Percentiles rank a stretch among this genome's conserved stretches.
Conservation (phyloP, 2,113 vertebrate genomes). For the Rynchops niger region DNA sequence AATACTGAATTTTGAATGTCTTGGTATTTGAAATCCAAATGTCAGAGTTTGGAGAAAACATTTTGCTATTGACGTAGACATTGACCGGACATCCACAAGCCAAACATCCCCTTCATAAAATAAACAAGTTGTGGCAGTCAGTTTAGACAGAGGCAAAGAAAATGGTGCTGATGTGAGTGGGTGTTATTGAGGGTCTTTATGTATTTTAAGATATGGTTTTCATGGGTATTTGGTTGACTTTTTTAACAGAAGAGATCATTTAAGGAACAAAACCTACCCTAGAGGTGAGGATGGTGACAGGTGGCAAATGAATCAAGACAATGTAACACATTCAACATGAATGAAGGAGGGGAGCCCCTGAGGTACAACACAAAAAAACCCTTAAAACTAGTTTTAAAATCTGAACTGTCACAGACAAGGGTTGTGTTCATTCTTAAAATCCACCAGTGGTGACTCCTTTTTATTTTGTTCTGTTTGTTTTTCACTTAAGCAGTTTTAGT, state of each 20-base stretch:
- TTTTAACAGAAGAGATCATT: background rate
- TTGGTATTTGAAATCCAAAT: slow-evolving; percentile 64
- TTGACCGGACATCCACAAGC: background rate
- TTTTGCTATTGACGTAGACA: slow-evolving; percentile 13
- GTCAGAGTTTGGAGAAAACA: slow-evolving; percentile 31
- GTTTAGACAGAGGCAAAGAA: background rate
- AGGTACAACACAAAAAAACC: background rate
- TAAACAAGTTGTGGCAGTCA: background rate
- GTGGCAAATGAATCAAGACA: background rate
- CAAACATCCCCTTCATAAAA: background rate
- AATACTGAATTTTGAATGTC: slow-evolving; percentile 25
- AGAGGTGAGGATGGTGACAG: background rate
- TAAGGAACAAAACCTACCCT: background rate
- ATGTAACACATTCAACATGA: background rate
- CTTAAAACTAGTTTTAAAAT: background rate
- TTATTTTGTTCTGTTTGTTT: background rate
- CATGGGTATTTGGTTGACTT: background rate
- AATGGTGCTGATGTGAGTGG: background rate
- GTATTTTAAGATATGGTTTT: background rate
- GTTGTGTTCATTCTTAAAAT: background rate
- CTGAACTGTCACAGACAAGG: background rate
- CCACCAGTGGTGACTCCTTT: background rate
- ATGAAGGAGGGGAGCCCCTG: background rate
- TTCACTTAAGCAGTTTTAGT: background rate
- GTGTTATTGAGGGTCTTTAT: background rate